Conservation (phyloP, 1,140 invertebrate genomes). For the Drosophila simulans region DNA sequence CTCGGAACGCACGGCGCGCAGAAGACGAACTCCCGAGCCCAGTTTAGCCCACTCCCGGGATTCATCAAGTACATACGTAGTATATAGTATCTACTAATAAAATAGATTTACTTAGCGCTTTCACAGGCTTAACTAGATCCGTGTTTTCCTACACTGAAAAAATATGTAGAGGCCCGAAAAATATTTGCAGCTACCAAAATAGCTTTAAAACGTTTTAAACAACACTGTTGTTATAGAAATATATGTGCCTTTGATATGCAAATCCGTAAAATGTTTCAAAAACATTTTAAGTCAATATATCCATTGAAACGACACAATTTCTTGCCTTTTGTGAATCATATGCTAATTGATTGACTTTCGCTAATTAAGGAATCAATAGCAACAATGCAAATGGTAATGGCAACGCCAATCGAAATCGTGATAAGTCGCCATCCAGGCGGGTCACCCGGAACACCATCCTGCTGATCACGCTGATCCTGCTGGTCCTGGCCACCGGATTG, state of each 20-base stretch:
- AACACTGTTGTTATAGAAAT: no score
- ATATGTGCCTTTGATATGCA: background rate
- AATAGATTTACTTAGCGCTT: background rate
- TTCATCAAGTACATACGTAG: conserved; percentile 36
- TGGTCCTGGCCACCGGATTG: conserved; percentile 59
- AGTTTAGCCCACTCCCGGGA: conserved; percentile 33
- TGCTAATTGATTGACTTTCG: conserved; percentile 29
- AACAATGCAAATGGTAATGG: conserved; percentile 25
- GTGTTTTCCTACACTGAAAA: background rate
- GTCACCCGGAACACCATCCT: conserved; percentile 66
- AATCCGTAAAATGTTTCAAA: background rate
- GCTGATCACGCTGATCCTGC: conserved; percentile 53
- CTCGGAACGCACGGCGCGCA: conserved; percentile 71
- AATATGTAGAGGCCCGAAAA: background rate
- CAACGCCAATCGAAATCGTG: conserved; percentile 7
- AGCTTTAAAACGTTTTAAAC: no score
- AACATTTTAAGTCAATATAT: background rate
- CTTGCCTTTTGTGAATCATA: conserved; percentile 2
- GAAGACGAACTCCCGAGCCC: conserved; percentile 66
- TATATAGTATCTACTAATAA: background rate
- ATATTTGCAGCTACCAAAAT: no score
- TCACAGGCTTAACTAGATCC: background rate
- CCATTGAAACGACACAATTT: background rate
- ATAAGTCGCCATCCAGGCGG: conserved; percentile 38
- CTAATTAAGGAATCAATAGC: conserved; percentile 67